Conservation (phyloP, 2,113 vertebrate genomes). For the Ciconia stormi region DNA sequence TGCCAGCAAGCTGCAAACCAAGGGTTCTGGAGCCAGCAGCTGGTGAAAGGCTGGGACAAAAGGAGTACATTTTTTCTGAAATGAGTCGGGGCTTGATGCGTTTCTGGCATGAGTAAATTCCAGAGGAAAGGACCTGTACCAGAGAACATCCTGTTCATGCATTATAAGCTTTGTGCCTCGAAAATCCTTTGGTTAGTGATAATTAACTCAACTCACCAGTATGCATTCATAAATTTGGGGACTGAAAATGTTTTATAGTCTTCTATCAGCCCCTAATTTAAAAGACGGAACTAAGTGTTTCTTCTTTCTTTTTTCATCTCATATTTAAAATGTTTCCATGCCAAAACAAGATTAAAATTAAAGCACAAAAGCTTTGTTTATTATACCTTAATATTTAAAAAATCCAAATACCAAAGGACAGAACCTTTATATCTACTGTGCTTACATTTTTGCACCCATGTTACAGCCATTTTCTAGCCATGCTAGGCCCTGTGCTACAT, state of each 20-base stretch:
- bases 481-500: accelerated
- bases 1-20: not conserved
- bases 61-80: not conserved
- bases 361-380: not conserved
- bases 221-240: not conserved
- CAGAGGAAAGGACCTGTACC: not conserved
- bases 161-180: not conserved
- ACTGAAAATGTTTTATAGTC: not conserved
- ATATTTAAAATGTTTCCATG: not conserved
- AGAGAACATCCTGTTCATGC: not conserved
- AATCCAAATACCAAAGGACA: not conserved
- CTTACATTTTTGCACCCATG: not conserved
- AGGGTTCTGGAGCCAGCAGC: not conserved
- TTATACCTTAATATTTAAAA: not conserved
- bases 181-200: not conserved
- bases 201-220: not conserved
- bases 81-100: not conserved
- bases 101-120: not conserved
- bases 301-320: not conserved
- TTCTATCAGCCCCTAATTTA: not conserved
- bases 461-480: not conserved
- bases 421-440: not conserved
- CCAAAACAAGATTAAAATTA: not conserved
- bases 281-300: not conserved
- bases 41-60: not conserved